Evolutionary conservation across 2,113 vertebrate genomes (phyloP).

Genomic region (Buteo buteo): DNA sequence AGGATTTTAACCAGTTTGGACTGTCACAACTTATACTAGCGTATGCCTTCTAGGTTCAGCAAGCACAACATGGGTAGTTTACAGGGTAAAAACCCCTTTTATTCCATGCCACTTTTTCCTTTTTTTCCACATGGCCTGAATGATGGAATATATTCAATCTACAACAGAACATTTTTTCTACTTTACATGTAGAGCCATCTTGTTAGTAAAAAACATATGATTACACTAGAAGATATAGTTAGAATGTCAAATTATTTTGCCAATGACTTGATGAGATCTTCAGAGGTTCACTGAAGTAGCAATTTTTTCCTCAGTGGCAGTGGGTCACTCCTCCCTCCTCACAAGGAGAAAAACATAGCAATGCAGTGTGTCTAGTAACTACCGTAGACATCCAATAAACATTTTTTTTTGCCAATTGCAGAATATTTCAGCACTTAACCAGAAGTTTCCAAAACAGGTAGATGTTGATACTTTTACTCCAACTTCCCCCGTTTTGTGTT

Average conservation of each 20-base stretch:
- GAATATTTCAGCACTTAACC: accelerated
- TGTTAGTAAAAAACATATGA: background rate
- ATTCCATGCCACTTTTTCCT: background rate
- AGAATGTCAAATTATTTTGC: background rate
- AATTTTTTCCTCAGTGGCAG: background rate
- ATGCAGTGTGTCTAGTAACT: background rate
- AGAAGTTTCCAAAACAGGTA: background rate
- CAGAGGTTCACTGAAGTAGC: background rate
- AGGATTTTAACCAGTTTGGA: background rate
- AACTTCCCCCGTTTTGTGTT: background rate
- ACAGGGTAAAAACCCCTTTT: background rate
- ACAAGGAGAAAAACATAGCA: background rate
- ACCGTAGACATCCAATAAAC: background rate
- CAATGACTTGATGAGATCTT: background rate
- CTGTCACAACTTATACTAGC: background rate
- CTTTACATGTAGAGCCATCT: background rate
- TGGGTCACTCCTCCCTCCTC: no score
- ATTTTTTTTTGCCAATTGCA: background rate
- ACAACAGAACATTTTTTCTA: background rate
- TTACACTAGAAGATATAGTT: accelerated
- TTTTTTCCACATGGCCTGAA: background rate
- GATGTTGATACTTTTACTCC: background rate
- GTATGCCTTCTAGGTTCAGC: background rate
- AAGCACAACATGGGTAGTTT: background rate
- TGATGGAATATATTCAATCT: background rate